Conservation (phyloP, 2,888 invertebrate species). For the Andrena chrysosceles region DNA sequence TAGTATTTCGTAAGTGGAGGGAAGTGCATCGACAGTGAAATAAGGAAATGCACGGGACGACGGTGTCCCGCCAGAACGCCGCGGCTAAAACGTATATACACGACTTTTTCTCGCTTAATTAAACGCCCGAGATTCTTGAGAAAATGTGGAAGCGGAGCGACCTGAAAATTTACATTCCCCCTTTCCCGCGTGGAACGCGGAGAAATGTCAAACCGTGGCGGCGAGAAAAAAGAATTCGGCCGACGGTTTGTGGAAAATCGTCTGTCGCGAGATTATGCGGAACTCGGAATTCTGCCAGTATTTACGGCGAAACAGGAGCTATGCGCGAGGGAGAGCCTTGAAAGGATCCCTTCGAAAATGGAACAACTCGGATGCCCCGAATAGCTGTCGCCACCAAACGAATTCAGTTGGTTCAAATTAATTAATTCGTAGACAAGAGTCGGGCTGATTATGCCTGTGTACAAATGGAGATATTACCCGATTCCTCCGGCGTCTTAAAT, state of each 20-base stretch:
- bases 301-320: not conserved
- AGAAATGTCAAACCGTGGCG: conserved; percentile 39
- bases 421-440: not conserved
- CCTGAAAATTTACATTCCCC: conserved; percentile 56
- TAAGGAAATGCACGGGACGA: not conserved
- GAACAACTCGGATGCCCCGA: not conserved
- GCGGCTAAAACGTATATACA: conserved; percentile 26
- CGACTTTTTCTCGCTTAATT: conserved; percentile 56
- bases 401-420: not conserved
- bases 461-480: not conserved
- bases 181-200: conserved; percentile 32
- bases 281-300: conserved; percentile 4
- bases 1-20: conserved; percentile 21
- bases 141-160: conserved; percentile 28
- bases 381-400: not conserved
- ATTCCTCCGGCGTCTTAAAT: not conserved
- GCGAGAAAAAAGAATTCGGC: conserved; percentile 12
- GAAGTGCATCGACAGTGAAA: conserved; percentile 18
- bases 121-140: conserved; percentile 61
- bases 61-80: conserved; percentile 15
- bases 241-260: conserved; percentile 12
- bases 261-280: conserved; percentile 4
- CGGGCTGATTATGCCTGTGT: not conserved
- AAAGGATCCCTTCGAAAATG: not conserved
- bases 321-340: not conserved